A percentile compares a stretch with the other conserved stretches of the same genome.
phyloP scores from a whole-genome alignment of 2,888 invertebrate species.

The Anorthoa munda region DNA sequence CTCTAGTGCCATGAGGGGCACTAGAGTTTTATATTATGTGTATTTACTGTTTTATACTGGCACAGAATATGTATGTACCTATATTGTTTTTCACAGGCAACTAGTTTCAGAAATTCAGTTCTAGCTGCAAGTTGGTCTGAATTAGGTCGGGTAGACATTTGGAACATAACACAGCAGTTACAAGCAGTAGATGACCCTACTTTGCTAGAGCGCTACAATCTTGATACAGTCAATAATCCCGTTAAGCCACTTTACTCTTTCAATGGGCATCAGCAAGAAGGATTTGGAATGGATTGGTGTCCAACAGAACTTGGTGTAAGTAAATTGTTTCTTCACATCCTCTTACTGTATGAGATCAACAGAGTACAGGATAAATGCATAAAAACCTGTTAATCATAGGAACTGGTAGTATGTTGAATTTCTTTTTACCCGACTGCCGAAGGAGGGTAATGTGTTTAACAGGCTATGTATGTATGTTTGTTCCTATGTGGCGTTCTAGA shows the following conservation, averaged over 20 bases:
- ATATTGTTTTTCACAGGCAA: constrained; percentile 82
- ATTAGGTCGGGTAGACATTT: constrained; percentile 97
- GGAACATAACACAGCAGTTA: constrained; percentile 96
- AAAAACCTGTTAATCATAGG: neutral
- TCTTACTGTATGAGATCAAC: neutral
- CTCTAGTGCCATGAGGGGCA: too few relatives aligned
- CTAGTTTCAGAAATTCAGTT: constrained; percentile 92
- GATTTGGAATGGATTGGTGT: constrained; percentile 99
- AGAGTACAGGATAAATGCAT: neutral
- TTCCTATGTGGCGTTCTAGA: too few relatives aligned
- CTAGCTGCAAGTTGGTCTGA: constrained; percentile 99
- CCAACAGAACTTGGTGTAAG: constrained; percentile 94
- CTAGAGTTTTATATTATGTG: neutral
- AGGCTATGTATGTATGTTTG: too few relatives aligned
- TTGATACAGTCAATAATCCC: constrained; percentile 90
- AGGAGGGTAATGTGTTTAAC: too few relatives aligned
- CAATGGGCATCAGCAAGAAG: constrained; percentile 97
- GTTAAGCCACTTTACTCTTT: constrained; percentile 95
- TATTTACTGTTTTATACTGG: neutral
- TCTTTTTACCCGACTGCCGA: too few relatives aligned
- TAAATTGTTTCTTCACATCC: constrained; percentile 41
- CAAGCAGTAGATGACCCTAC: constrained; percentile 94
- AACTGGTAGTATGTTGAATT: neutral
- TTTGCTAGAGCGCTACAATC: constrained; percentile 92
- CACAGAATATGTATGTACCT: neutral